These are phyloP conservation scores for Galemys pyrenaicus DNA, from an alignment of 2,113 vertebrate species.

Conservation along the genomic window DNA sequence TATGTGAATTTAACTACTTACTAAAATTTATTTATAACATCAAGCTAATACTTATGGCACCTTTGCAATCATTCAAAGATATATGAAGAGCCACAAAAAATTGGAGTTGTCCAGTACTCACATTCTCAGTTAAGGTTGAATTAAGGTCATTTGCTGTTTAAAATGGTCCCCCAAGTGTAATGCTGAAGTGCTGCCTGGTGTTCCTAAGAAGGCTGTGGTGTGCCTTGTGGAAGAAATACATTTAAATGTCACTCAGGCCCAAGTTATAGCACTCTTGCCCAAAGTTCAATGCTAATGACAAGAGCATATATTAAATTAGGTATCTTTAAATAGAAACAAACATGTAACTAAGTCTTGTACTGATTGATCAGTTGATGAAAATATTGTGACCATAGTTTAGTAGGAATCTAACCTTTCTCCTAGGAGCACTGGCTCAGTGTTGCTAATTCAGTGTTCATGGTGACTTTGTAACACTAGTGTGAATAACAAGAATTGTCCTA, in stretches of 20 bases:
- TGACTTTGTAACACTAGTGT: background rate
- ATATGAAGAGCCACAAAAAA: background rate
- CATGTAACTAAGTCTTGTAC: background rate
- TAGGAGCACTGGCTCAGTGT: background rate
- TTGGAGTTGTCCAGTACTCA: background rate
- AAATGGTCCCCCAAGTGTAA: background rate
- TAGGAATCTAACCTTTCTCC: background rate
- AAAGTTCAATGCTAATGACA: constrained; percentile 22
- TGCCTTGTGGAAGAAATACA: background rate
- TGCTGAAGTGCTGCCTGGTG: background rate
- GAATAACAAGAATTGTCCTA: background rate
- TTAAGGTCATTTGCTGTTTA: background rate
- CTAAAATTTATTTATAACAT: background rate
- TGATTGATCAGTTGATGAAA: background rate
- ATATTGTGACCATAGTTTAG: background rate
- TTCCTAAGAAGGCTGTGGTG: background rate
- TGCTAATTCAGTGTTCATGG: background rate
- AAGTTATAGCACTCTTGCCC: background rate
- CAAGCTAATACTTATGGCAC: background rate
- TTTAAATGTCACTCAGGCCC: background rate
- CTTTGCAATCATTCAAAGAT: background rate
- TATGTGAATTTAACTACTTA: background rate
- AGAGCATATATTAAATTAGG: background rate
- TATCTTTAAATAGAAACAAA: constrained; percentile 6
- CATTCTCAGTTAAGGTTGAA: background rate